Base-by-base conservation (phyloP, 2,113 vertebrate genomes). In the Podocnemis expansa region DNA sequence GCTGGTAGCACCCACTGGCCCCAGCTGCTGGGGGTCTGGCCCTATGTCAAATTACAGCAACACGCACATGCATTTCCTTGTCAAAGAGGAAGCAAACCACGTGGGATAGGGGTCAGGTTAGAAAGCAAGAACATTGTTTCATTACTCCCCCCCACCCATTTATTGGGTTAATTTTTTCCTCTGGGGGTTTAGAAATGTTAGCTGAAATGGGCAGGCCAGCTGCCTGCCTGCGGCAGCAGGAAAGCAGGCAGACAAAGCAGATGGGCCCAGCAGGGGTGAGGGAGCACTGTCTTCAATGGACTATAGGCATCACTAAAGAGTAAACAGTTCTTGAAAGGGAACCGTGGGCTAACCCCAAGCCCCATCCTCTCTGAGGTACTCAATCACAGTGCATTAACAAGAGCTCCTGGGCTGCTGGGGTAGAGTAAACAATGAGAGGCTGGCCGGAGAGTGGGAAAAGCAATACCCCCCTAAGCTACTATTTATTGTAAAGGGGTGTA, bases 261-360 rank as follows among this genome's bases (percentile, higher is more conserved):
- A 98, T 98, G 97, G 97, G 88, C 97, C 29, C 97, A 96, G 97
- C 96, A 83, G 97, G 97, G 97, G 96, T 94, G 97, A 94, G 94
- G 96, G 94, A 96, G 92, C 91, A 41, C 63, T 95, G 94, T 96
- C 96, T 97, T 96, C 95, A 82, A 89, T 43, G 16, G 95, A 95
- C 96, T 94, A 88, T 47, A 91, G 97, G 97, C 96, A 93, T 88
- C 93, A 80, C 95, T 45, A 60, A 95, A 97, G 96, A 97, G 96
- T 96, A 97, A 98, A 97, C 96, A 96, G 95, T 96, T 95, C 96
- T 95, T 95, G 51, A 25, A 95, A 95, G 96, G 95, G 94, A 97
- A 96, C 97, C 87, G 54, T 90, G 89, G 96, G 96, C 96, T 9
- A 91, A 60, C 93, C 94, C 52, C 94, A 76, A 91, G 93, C 88